Percentiles rank a stretch among this genome's conserved stretches.
phyloP scores from a whole-genome alignment of 2,888 invertebrate genomes.

The Drosophila sordidula region DNA sequence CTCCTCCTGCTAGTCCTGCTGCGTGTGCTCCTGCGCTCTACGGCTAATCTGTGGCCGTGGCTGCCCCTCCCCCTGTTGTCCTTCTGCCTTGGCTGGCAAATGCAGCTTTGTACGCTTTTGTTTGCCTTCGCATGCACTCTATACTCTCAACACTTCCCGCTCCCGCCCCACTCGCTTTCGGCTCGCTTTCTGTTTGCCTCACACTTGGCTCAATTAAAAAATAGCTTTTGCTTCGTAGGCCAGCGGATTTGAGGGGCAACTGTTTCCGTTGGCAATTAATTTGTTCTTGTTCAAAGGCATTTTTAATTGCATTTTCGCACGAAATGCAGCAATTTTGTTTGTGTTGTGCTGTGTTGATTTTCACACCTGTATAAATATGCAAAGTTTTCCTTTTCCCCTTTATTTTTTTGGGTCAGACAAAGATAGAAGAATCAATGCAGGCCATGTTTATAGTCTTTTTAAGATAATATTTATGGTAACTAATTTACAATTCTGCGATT shows the following conservation, averaged over 20 bases:
- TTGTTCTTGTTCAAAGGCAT: slow-evolving; percentile 62
- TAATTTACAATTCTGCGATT: slow-evolving; percentile 2
- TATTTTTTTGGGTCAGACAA: slow-evolving; percentile 45
- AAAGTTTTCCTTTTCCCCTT: slow-evolving; percentile 24
- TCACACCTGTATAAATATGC: slow-evolving; percentile 69
- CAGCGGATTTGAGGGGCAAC: slow-evolving; percentile 11
- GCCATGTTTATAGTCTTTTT: slow-evolving; percentile 26
- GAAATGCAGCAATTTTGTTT: slow-evolving; percentile 67
- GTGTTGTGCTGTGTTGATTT: slow-evolving; percentile 46
- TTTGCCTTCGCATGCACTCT: slow-evolving; percentile 40
- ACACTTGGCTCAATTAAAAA: slow-evolving; percentile 69
- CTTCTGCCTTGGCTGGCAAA: slow-evolving; percentile 48
- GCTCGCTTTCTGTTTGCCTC: slow-evolving; percentile 18
- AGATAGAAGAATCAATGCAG: slow-evolving; percentile 35
- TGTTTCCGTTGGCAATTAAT: slow-evolving; percentile 73
- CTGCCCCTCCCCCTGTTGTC: slow-evolving; percentile 8
- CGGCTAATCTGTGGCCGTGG: slow-evolving; percentile 56
- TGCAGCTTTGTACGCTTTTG: slow-evolving; percentile 64
- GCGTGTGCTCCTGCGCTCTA: slow-evolving; percentile 11
- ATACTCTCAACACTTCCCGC: slow-evolving; percentile 3
- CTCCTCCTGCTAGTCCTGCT: slow-evolving; percentile 7
- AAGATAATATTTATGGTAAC: slow-evolving; percentile 62
- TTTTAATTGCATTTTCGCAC: slow-evolving; percentile 78
- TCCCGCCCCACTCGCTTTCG: not conserved
- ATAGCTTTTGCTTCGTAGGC: slow-evolving; percentile 43